Evolutionary conservation across 2,797 vertebrate genomes (phyloP).

Genomic region (Myotis daubentonii): DNA sequence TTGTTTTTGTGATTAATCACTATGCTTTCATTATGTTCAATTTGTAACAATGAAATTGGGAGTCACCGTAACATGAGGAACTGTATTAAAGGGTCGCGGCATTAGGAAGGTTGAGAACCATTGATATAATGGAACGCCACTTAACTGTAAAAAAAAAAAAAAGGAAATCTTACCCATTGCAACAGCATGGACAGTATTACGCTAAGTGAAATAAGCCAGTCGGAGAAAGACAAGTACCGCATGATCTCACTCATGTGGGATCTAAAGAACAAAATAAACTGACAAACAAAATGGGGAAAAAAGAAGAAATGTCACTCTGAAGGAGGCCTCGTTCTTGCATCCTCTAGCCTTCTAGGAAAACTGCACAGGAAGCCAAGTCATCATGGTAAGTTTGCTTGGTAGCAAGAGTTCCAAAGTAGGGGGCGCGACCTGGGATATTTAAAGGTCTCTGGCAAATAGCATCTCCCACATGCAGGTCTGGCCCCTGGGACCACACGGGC

Average conservation of each 20-base stretch:
- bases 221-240: neutral
- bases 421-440: neutral
- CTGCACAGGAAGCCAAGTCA: neutral
- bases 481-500: neutral
- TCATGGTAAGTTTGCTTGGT: neutral
- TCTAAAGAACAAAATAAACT: neutral
- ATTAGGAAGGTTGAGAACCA: too few relatives aligned
- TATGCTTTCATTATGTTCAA: too few relatives aligned
- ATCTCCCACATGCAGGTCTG: neutral
- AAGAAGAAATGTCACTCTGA: neutral
- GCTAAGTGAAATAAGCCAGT: neutral
- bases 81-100: too few relatives aligned
- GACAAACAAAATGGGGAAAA: neutral
- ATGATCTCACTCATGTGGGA: neutral
- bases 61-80: too few relatives aligned
- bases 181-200: neutral
- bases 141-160: neutral
- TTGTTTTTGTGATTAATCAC: too few relatives aligned
- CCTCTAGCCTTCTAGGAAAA: constrained; percentile 9
- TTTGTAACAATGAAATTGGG: too few relatives aligned
- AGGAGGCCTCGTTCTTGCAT: neutral
- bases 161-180: neutral
- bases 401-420: neutral
- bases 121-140: neutral
- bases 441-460: neutral